Evolutionary conservation across 2,888 invertebrate genomes (phyloP).

Genomic region (Hyposoter didymator): DNA sequence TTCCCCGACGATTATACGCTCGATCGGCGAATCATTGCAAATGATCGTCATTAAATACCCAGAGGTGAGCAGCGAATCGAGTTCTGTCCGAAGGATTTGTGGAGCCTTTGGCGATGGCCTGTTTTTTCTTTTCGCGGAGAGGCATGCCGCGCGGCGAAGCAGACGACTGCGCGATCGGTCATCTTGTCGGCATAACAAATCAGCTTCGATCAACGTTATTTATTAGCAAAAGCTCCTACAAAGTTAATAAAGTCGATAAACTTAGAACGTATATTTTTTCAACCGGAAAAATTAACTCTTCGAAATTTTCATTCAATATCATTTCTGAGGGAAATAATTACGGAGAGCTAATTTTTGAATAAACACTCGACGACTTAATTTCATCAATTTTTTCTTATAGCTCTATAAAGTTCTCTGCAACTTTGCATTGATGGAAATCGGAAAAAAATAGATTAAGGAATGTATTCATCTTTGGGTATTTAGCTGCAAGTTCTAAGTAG

Average conservation of each 20-base stretch:
- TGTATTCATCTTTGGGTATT: background rate
- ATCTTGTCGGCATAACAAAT: constrained; percentile 56
- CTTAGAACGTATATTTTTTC: constrained; percentile 12
- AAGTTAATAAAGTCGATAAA: constrained; percentile 24
- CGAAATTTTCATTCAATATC: background rate
- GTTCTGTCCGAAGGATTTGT: background rate
- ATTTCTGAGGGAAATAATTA: background rate
- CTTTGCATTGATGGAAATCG: background rate
- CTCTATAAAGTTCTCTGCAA: background rate
- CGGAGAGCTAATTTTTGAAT: background rate
- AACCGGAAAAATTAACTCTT: background rate
- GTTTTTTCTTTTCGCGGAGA: constrained; percentile 34
- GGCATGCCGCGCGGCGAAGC: background rate
- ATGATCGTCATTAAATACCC: constrained; percentile 66
- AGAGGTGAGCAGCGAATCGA: constrained; percentile 20
- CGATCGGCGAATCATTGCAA: constrained; percentile 66
- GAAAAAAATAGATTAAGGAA: background rate
- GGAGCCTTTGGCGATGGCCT: constrained; percentile 45
- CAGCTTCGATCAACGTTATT: constrained; percentile 60
- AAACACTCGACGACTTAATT: background rate
- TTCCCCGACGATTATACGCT: constrained; percentile 53
- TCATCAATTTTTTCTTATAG: background rate
- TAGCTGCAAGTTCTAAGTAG: background rate
- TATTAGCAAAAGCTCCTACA: constrained; percentile 32
- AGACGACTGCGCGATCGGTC: constrained; percentile 17